Conservation (phyloP, 2,113 vertebrate species). For the Bujurquina vittata region DNA sequence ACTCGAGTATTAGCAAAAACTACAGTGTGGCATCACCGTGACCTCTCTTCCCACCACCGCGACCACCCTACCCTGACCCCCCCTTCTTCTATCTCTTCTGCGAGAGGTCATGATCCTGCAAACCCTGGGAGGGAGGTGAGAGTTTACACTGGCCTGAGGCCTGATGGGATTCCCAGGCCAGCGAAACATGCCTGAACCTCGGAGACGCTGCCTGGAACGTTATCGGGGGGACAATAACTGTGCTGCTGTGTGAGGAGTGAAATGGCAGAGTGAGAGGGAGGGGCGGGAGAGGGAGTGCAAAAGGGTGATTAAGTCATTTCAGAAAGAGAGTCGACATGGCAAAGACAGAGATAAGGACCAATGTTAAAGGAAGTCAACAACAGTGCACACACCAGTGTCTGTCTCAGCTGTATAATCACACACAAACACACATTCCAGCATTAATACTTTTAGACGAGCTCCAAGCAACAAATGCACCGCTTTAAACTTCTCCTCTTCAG, state of each 20-base stretch:
- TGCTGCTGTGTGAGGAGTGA: background rate
- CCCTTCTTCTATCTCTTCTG: background rate
- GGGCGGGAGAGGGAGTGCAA: background rate
- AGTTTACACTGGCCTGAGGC: slow-evolving; percentile 55
- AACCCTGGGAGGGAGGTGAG: slow-evolving; percentile 48
- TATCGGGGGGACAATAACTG: slow-evolving; percentile 33
- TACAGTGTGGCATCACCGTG: background rate
- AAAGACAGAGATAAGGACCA: background rate
- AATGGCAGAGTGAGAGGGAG: background rate
- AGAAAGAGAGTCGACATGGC: background rate
- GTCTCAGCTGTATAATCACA: slow-evolving; percentile 23
- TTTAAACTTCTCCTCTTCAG: slow-evolving; percentile 26
- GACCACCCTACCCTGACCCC: background rate
- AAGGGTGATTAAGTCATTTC: background rate
- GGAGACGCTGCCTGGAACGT: slow-evolving; percentile 21
- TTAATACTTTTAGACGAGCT: slow-evolving; percentile 10
- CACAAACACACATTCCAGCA: slow-evolving; percentile 37
- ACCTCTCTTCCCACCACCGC: background rate
- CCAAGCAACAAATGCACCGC: slow-evolving; percentile 21
- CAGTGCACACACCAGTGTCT: slow-evolving; percentile 9
- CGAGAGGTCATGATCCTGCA: slow-evolving; percentile 51
- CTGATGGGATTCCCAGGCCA: slow-evolving; percentile 40
- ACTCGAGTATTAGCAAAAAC: slow-evolving; percentile 5
- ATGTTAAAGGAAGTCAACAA: slow-evolving; percentile 10
- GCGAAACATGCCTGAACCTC: slow-evolving; percentile 58